phyloP scores from a whole-genome alignment of 2,113 vertebrate genomes.

The Triplophysa dalaica region DNA sequence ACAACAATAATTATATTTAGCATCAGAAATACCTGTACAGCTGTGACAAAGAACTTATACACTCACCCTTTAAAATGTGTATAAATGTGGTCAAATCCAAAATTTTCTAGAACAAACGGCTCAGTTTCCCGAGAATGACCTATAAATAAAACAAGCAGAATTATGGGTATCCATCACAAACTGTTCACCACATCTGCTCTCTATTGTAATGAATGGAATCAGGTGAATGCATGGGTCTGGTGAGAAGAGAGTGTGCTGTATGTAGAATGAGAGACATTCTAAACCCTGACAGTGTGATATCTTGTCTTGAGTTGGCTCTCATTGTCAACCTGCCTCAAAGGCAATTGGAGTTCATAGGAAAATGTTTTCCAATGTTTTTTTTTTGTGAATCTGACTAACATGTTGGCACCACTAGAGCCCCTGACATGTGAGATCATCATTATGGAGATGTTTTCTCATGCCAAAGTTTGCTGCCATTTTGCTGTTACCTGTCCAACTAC shows the following conservation, averaged over 20 bases:
- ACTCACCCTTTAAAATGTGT: no score
- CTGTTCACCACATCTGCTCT: slow-evolving; percentile 41
- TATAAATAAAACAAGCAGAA: not conserved
- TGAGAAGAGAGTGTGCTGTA: not conserved
- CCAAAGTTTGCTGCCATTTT: not conserved
- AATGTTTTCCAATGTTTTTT: not conserved
- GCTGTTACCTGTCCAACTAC: not conserved
- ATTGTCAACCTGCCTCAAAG: not conserved
- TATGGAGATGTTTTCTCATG: slow-evolving; percentile 34
- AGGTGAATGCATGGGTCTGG: slow-evolving; percentile 8
- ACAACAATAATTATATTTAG: no score
- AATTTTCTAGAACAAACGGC: not conserved
- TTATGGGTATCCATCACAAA: slow-evolving; percentile 51
- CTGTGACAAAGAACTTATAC: no score
- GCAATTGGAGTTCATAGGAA: not conserved
- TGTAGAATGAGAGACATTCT: not conserved
- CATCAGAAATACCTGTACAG: no score
- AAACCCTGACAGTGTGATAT: not conserved
- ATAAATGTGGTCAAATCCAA: no score
- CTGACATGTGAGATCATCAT: not conserved
- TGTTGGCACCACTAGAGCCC: not conserved
- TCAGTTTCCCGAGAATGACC: not conserved
- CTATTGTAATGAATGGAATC: slow-evolving; percentile 28
- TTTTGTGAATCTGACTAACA: not conserved
- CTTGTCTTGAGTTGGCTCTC: not conserved